These are phyloP conservation scores for Drosophila prosaltans DNA, from an alignment of 1,140 invertebrate genomes.

Conservation along the genomic window DNA sequence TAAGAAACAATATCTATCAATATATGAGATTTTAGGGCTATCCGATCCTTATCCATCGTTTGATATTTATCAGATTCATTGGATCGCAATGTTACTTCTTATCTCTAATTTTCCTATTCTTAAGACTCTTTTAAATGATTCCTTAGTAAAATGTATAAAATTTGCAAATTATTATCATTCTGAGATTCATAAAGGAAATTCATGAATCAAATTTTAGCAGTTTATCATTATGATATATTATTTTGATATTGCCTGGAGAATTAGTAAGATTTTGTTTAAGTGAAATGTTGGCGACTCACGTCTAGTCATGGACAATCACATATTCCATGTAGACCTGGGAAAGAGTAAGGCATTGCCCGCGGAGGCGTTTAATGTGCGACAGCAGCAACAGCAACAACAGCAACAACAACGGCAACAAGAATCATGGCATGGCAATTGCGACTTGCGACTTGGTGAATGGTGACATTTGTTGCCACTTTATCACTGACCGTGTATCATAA, in stretches of 20 bases:
- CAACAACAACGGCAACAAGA: conserved; percentile 8
- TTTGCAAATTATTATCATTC: too few relatives aligned
- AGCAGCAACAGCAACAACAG: conserved; percentile 26
- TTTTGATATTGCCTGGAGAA: conserved; percentile 31
- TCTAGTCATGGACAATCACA: conserved; percentile 7
- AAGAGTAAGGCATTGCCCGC: conserved; percentile 40
- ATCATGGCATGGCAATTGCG: conserved; percentile 54
- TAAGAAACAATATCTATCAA: neutral
- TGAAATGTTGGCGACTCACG: conserved; percentile 38
- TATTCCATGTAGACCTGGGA: conserved; percentile 4
- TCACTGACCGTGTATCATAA: conserved; percentile 72
- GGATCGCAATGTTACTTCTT: too few relatives aligned
- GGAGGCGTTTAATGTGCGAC: conserved; percentile 48
- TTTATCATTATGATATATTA: conserved; percentile 43
- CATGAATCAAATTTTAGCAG: neutral
- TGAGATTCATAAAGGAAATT: neutral
- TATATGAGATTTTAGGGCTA: too few relatives aligned
- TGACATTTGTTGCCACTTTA: conserved; percentile 75
- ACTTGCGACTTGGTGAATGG: conserved; percentile 42
- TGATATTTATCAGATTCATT: too few relatives aligned
- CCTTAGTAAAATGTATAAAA: too few relatives aligned
- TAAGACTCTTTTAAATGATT: too few relatives aligned
- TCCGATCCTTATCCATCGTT: too few relatives aligned
- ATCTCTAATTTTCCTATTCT: too few relatives aligned
- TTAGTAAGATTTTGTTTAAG: conserved; percentile 8